A percentile compares a stretch with the other conserved stretches of the same genome.
These are phyloP conservation scores for Coregonus suidteri DNA, from an alignment of 2,797 vertebrate species.

Conservation along the genomic window DNA sequence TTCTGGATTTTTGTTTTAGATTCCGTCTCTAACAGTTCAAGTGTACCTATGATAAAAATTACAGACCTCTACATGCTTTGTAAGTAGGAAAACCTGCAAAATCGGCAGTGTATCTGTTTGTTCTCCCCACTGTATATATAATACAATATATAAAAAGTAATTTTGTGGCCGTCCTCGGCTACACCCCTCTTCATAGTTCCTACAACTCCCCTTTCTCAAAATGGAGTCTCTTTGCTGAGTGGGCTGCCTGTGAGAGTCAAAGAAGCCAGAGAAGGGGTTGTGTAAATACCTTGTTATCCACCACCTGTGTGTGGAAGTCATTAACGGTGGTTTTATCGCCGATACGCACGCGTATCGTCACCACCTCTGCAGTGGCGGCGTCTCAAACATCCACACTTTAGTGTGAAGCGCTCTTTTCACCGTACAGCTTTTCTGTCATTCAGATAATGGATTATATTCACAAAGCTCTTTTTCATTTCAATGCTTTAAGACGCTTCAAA, in stretches of 20 bases:
- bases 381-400: background rate
- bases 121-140: no score
- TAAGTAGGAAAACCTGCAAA: no score
- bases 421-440: background rate
- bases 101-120: no score
- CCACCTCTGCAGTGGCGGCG: background rate
- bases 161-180: constrained; percentile 27
- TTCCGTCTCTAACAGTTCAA: no score
- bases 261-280: background rate
- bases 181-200: constrained; percentile 2
- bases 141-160: background rate
- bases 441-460: background rate
- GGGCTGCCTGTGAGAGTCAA: constrained; percentile 21
- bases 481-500: background rate
- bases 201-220: constrained; percentile 2
- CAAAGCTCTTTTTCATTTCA: background rate
- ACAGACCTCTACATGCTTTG: no score
- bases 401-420: background rate
- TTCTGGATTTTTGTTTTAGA: no score
- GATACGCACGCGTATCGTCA: background rate
- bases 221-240: constrained; percentile 11
- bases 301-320: background rate
- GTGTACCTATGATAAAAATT: no score
- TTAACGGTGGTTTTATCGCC: background rate
- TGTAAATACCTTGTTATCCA: constrained; percentile 18